Conservation (phyloP, 2,888 invertebrate species). For the Caenorhabditis panamensis region DNA sequence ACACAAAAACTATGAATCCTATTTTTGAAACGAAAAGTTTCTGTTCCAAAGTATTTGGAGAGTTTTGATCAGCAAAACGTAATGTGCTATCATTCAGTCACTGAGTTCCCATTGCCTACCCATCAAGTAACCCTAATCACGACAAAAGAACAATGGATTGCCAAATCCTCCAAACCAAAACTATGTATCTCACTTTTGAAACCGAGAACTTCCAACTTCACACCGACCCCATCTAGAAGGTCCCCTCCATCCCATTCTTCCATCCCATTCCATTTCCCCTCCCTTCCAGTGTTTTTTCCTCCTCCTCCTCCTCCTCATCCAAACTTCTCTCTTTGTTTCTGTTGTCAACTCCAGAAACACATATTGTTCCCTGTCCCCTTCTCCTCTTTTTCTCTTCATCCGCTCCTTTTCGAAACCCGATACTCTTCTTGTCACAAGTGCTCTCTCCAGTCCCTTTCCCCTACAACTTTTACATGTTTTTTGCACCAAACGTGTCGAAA, state of each 20-base stretch:
- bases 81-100: not conserved
- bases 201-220: too few species aligned
- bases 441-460: constrained; percentile 17
- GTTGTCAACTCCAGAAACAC: constrained; percentile 3
- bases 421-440: constrained; percentile 41
- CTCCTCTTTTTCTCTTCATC: constrained; percentile 14
- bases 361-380: not conserved
- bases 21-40: too few species aligned
- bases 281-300: not conserved
- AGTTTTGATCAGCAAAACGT: too few species aligned
- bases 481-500: constrained; percentile 13
- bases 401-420: constrained; percentile 41
- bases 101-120: too few species aligned
- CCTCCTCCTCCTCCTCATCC: not conserved
- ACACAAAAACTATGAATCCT: too few species aligned
- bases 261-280: not conserved
- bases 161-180: too few species aligned
- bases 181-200: too few species aligned
- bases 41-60: not conserved
- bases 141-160: too few species aligned
- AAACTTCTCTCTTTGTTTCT: not conserved
- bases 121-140: too few species aligned
- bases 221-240: too few species aligned
- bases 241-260: not conserved
- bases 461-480: constrained; percentile 43